Base-by-base conservation (phyloP, 2,888 invertebrate genomes). In the Drosophila hamatofila region DNA sequence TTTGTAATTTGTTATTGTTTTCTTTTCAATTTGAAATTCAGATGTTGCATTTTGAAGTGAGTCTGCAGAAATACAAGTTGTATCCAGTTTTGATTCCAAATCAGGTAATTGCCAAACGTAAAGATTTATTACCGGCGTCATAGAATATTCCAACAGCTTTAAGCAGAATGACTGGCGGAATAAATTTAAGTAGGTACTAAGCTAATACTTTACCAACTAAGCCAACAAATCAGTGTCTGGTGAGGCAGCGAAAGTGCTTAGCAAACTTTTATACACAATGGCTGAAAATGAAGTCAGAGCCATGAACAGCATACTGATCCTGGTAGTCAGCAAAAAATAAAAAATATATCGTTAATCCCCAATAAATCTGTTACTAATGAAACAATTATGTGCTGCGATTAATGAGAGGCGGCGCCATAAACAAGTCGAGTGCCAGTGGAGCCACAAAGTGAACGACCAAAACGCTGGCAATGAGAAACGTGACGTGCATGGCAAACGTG, bases 341-440 rank as follows among this genome's bases (percentile, higher is more conserved):
- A 66, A 21, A 8, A 56, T 65, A 63, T 48, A 37, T 63, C 67
- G 80, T 74, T 89, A 85, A 85, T 71, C 64, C 75, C 66, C 72
- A 80, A 82, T 85, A 85, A 85, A 84, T 84, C 84, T 89, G 84
- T 80, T 80, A 75, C 80, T 85, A 85, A 85, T 89, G 90, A 85
- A 85, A 89, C 86, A 85, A 85, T 85, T 85, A 84, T 89, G 88
- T 68, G 80, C 77, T 62, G 70, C 89, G 80, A 88, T 85, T 89
- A 84, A 84, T 88, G 80, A 72, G 67, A 64, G 56, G 42, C 64
- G 49, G 44, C 30, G 66, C 58, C 71, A 65, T 76, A 76, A 83
- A 73, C 73, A 73, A 68, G 65, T 72, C 62, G 75, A 78, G 69
- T 44, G 60, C 25, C 74, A 33, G 60, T 23, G 35, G 23, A 25